Conservation (phyloP, 2,888 invertebrate genomes). For the Pristionchus fissidentatus region DNA sequence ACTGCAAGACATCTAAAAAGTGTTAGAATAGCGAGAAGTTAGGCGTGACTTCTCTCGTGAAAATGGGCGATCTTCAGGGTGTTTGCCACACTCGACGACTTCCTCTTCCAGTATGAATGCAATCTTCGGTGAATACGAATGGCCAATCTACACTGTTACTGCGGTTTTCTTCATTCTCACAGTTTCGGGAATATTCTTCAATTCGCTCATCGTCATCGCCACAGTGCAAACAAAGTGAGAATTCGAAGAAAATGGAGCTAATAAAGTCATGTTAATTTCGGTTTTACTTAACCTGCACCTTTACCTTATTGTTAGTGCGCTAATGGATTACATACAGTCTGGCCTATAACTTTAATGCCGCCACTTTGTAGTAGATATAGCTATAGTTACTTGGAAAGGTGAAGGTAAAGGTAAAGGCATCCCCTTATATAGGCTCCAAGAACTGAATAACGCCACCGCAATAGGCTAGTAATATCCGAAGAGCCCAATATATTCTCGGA, state of each 20-base stretch:
- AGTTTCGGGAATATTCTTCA: background rate
- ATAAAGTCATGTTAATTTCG: background rate
- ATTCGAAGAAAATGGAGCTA: background rate
- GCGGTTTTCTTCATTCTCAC: background rate
- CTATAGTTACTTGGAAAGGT: too few species aligned
- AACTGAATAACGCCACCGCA: too few species aligned
- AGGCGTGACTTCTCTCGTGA: too few species aligned
- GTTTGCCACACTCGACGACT: too few species aligned
- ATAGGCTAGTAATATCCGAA: too few species aligned
- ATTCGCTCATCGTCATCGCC: slow-evolving; percentile 29
- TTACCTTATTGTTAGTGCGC: background rate
- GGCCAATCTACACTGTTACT: slow-evolving; percentile 33
- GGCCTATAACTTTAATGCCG: too few species aligned
- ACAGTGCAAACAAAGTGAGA: slow-evolving; percentile 32
- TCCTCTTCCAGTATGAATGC: slow-evolving; percentile 1
- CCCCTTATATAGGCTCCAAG: too few species aligned
- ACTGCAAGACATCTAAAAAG: too few species aligned
- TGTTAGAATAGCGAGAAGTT: too few species aligned
- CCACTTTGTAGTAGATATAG: background rate
- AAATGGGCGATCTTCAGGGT: too few species aligned
- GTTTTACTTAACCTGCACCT: background rate
- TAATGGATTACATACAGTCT: background rate
- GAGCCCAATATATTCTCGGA: too few species aligned
- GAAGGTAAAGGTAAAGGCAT: too few species aligned
- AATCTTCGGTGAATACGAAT: background rate